Evolutionary conservation across 1,140 invertebrate genomes (phyloP).

Genomic region (Neelides sp.): DNA sequence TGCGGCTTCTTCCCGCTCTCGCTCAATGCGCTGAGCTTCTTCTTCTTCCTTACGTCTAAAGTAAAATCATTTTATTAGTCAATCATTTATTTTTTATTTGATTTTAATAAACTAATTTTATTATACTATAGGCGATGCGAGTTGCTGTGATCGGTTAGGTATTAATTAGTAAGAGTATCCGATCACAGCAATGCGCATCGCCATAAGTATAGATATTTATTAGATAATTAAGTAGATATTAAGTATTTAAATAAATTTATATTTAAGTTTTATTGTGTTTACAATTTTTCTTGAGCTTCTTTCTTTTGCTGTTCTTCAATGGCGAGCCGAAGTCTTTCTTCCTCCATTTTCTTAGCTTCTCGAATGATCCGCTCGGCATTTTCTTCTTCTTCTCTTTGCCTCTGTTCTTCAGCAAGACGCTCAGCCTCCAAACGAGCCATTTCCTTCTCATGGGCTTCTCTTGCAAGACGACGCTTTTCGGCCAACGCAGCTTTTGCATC

Average conservation of each 20-base stretch:
- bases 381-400: constrained; percentile 57
- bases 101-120: too few species aligned
- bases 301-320: constrained; percentile 34
- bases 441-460: constrained; percentile 73
- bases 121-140: too few species aligned
- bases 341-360: constrained; percentile 16
- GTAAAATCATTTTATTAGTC: too few species aligned
- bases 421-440: constrained; percentile 47
- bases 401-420: constrained; percentile 55
- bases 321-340: constrained; percentile 32
- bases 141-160: too few species aligned
- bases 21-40: constrained; percentile 32
- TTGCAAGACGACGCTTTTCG: constrained; percentile 62
- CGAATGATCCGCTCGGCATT: constrained; percentile 51
- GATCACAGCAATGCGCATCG: constrained; percentile 3
- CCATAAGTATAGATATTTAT: constrained; percentile 1
- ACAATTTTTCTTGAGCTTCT: constrained; percentile 33
- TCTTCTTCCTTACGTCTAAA: constrained; percentile 39
- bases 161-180: too few species aligned
- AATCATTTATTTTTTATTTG: too few species aligned
- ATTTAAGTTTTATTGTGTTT: constrained; percentile 24
- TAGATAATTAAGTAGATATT: constrained; percentile 1
- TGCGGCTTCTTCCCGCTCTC: constrained; percentile 31
- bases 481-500: constrained; percentile 78
- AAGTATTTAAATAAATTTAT: not conserved